phyloP scores from a whole-genome alignment of 2,113 vertebrate species.

The Paramisgurnus dabryanus region DNA sequence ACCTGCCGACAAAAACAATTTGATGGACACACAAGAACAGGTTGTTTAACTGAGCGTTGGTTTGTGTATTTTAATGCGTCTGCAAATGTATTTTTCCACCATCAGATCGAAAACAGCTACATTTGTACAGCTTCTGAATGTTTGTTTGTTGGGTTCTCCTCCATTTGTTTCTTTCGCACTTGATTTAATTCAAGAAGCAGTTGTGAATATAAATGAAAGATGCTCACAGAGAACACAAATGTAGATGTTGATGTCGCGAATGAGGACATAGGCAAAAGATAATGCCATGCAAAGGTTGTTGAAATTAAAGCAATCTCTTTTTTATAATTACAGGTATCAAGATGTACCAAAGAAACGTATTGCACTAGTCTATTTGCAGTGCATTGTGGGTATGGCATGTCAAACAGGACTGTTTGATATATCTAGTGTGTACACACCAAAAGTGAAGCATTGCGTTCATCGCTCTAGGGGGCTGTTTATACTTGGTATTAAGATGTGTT shows the following conservation, averaged over 20 bases:
- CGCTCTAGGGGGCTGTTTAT: too few relatives aligned
- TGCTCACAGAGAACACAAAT: background rate
- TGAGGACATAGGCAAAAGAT: background rate
- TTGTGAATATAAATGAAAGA: conserved; percentile 2
- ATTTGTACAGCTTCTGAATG: background rate
- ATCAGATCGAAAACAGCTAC: background rate
- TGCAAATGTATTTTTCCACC: too few relatives aligned
- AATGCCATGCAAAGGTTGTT: too few relatives aligned
- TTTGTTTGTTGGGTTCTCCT: background rate
- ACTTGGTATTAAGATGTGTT: too few relatives aligned
- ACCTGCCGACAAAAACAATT: background rate
- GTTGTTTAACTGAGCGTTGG: background rate
- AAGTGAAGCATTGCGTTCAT: too few relatives aligned
- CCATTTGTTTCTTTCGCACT: background rate
- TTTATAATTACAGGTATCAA: too few relatives aligned
- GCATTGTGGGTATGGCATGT: background rate
- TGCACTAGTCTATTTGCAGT: background rate
- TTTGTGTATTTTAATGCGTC: too few relatives aligned
- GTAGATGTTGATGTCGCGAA: background rate
- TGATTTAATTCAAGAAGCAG: background rate
- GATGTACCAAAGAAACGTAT: background rate
- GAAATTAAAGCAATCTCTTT: too few relatives aligned
- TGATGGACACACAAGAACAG: background rate
- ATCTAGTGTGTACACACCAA: background rate
- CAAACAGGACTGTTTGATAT: background rate